A percentile compares a stretch with the other conserved stretches of the same genome.
These are phyloP conservation scores for Magallana angulata DNA, from an alignment of 1,140 invertebrate genomes.

Conservation along the genomic window DNA sequence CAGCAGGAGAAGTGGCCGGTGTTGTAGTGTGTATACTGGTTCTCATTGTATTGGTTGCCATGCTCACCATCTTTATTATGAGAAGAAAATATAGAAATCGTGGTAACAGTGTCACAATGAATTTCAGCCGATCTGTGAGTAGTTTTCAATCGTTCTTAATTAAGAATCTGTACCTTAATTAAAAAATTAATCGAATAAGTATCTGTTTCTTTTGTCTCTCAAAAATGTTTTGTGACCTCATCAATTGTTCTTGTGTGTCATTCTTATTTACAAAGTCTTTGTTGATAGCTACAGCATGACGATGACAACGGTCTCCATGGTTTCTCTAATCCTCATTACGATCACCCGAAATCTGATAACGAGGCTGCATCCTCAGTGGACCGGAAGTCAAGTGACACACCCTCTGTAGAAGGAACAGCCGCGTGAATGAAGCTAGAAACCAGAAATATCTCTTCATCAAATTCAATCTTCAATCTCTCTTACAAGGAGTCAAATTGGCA, in stretches of 20 bases:
- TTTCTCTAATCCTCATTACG: conserved; percentile 13
- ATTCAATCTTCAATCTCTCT: too few species aligned
- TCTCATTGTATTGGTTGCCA: conserved; percentile 46
- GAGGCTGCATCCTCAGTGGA: neutral
- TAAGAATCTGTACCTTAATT: too few species aligned
- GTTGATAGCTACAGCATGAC: neutral
- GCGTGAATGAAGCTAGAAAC: neutral
- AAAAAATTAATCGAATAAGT: too few species aligned
- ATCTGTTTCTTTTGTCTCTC: neutral
- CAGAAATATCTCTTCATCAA: too few species aligned
- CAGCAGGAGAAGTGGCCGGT: conserved; percentile 56
- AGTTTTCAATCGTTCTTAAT: neutral
- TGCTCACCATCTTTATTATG: conserved; percentile 53
- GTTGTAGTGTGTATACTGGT: conserved; percentile 60
- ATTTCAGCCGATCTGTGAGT: neutral
- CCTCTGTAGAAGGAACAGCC: neutral
- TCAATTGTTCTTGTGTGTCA: neutral
- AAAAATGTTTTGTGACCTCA: neutral
- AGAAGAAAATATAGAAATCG: conserved; percentile 47
- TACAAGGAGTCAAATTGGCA: too few species aligned
- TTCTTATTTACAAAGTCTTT: neutral
- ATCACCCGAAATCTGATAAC: neutral
- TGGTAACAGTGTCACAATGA: neutral
- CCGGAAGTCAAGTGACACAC: neutral
- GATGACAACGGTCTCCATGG: neutral